phyloP scores from a whole-genome alignment of 1,140 invertebrate genomes.

The Aphelinus atriplicis region DNA sequence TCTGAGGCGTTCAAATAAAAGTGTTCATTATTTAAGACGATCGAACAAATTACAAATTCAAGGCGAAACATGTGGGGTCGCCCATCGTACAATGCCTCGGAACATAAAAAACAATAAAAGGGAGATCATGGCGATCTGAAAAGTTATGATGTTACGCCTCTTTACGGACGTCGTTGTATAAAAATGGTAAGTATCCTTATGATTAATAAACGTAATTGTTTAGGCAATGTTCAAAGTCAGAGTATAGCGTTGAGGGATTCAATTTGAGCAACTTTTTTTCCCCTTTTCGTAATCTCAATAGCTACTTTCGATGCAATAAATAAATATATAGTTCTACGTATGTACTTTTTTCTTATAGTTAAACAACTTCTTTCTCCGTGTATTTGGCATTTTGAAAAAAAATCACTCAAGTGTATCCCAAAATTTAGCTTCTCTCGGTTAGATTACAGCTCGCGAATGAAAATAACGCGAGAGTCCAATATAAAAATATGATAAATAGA shows the following conservation, averaged over 20 bases:
- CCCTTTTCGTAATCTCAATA: slow-evolving; percentile 33
- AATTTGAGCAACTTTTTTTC: slow-evolving; percentile 30
- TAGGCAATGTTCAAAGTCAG: slow-evolving; percentile 39
- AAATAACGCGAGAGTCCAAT: too few species aligned
- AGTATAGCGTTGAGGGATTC: slow-evolving; percentile 31
- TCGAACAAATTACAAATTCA: slow-evolving; percentile 13
- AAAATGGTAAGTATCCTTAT: slow-evolving; percentile 21
- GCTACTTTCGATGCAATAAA: slow-evolving; percentile 29
- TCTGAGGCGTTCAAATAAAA: background rate
- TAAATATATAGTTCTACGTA: slow-evolving; percentile 6
- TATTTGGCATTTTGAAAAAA: slow-evolving; percentile 30
- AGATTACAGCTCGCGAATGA: background rate
- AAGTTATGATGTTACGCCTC: slow-evolving; percentile 14
- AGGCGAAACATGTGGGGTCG: background rate
- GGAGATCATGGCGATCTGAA: slow-evolving; percentile 11
- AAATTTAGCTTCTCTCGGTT: slow-evolving; percentile 6
- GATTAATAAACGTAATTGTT: slow-evolving; percentile 33
- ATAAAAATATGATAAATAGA: too few species aligned
- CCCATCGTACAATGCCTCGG: background rate
- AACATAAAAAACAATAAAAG: slow-evolving; percentile 15
- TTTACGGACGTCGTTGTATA: slow-evolving; percentile 16
- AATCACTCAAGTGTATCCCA: slow-evolving; percentile 18
- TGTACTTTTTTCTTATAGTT: too few species aligned
- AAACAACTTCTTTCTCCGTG: background rate
- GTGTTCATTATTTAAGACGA: background rate